Evolutionary conservation across 37 sponge, comb jelly and placozoan species (phyloP), one percentile per base, ranked within the genome.

Genomic region (Aplysina aerophoba): DNA sequence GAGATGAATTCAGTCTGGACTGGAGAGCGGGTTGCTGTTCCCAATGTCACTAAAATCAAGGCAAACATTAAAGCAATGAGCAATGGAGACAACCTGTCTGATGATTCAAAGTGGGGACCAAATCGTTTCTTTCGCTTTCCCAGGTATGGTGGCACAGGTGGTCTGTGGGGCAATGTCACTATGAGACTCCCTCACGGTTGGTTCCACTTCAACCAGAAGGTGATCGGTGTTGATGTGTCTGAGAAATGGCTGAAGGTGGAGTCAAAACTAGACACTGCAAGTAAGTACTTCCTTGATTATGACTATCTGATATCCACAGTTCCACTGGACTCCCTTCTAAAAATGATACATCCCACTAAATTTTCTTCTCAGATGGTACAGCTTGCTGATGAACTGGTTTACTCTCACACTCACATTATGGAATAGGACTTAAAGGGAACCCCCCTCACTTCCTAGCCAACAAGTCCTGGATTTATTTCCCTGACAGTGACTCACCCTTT

Each of bases 401-500:
- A 84, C 80, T 58, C 68, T 1, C 84, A 83, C 73, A 88, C 89
- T 1, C 89, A 88, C 40, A 73, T 88, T 28, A 83, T 88, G 21
- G 89, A n/a, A 67, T 88, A 16, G 89, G 89, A 34, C 28, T 88
- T 14, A 44, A 56, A 16, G 89, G 89, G 0, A 66, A 83, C 27
- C 55, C 89, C 50, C 84, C 84, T 15, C 31, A 61, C 6, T 31
- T 55, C 34, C 59, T 88, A 44, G 84, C 56, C 14, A 80, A 78
- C 68, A 88, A 83, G 69, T 84, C 67, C 2, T 88, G 89, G 89
- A 88, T 88, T 6, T 88, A 88, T 38, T 88, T 88, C 62, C 89
- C 89, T 34, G 89, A 88, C 55, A 2, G 27, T n/a, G 89, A 88
- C 61, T 27, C 69, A 8, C 84, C 89, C 35, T 88, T 88, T 58